Evolutionary conservation across 2,888 invertebrate species (phyloP).

Genomic region (Strigamia transsilvanica): DNA sequence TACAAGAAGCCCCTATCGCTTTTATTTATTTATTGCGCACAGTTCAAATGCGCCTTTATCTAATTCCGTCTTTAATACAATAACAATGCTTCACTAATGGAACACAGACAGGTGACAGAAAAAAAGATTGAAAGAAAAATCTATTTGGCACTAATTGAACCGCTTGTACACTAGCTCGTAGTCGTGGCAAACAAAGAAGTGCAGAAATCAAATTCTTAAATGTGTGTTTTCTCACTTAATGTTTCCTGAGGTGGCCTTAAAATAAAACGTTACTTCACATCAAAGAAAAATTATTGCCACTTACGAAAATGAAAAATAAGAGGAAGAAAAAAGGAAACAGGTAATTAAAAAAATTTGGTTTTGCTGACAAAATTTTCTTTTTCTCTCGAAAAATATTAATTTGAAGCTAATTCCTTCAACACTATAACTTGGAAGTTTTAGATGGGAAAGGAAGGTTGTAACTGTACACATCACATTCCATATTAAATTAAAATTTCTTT

Average conservation of each 20-base stretch:
- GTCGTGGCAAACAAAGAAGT: neutral
- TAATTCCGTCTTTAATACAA: slow-evolving; percentile 10
- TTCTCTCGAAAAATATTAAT: slow-evolving; percentile 7
- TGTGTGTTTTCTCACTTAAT: slow-evolving; percentile 3
- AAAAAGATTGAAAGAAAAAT: neutral
- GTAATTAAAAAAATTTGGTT: neutral
- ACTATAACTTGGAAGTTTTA: neutral
- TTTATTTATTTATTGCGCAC: neutral
- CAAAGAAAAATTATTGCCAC: slow-evolving; percentile 33
- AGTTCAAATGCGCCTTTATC: neutral
- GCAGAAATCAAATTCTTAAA: slow-evolving; percentile 33
- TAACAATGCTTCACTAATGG: slow-evolving; percentile 17
- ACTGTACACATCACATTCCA: slow-evolving; percentile 36
- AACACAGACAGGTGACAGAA: neutral
- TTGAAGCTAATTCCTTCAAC: slow-evolving; percentile 41
- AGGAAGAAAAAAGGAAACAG: neutral
- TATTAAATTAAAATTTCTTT: slow-evolving; percentile 46
- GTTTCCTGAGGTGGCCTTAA: slow-evolving; percentile 24
- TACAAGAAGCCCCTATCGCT: neutral
- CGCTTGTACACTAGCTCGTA: neutral
- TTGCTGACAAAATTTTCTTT: slow-evolving; percentile 1
- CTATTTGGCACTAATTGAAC: slow-evolving; percentile 29
- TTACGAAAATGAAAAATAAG: neutral
- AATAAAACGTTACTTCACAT: slow-evolving; percentile 7
- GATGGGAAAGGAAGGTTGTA: neutral